Evolutionary conservation across 2,888 invertebrate genomes (phyloP).

Genomic region (Tetheella fluctuosa): DNA sequence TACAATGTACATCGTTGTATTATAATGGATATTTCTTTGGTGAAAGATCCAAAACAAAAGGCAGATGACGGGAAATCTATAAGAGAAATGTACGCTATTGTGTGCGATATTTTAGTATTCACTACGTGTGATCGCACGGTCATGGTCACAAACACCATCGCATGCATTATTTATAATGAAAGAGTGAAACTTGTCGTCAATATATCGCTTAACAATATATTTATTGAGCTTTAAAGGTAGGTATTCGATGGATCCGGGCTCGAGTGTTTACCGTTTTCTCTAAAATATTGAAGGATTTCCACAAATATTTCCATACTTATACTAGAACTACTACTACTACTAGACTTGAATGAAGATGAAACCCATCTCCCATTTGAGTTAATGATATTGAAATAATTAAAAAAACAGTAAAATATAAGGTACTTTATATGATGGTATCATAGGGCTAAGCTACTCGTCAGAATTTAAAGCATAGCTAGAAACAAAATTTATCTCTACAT

Average conservation of each 20-base stretch:
- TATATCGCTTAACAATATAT: slow-evolving; percentile 43
- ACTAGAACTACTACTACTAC: no score
- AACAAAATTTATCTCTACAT: no score
- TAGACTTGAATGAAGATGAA: no score
- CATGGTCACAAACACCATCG: slow-evolving; percentile 54
- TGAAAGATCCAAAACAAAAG: slow-evolving; percentile 35
- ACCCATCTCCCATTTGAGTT: no score
- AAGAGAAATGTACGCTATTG: slow-evolving; percentile 64
- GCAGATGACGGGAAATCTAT: slow-evolving; percentile 48
- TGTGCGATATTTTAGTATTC: slow-evolving; percentile 59
- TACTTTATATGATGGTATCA: no score
- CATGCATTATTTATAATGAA: slow-evolving; percentile 75
- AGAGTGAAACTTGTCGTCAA: slow-evolving; percentile 71
- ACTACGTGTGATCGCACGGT: slow-evolving; percentile 46
- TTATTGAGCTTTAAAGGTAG: slow-evolving; percentile 42
- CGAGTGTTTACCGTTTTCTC: slow-evolving; percentile 1
- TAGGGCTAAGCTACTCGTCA: no score
- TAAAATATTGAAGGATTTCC: no score
- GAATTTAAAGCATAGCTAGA: no score
- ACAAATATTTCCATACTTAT: no score
- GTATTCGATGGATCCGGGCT: slow-evolving; percentile 26
- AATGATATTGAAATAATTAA: no score
- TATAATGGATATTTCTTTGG: slow-evolving; percentile 14
- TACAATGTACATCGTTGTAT: background rate
- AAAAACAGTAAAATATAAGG: no score